Percentiles rank a stretch among this genome's conserved stretches.
These are phyloP conservation scores for Chrysotoxum bicinctum DNA, from an alignment of 2,888 invertebrate species.

Conservation along the genomic window DNA sequence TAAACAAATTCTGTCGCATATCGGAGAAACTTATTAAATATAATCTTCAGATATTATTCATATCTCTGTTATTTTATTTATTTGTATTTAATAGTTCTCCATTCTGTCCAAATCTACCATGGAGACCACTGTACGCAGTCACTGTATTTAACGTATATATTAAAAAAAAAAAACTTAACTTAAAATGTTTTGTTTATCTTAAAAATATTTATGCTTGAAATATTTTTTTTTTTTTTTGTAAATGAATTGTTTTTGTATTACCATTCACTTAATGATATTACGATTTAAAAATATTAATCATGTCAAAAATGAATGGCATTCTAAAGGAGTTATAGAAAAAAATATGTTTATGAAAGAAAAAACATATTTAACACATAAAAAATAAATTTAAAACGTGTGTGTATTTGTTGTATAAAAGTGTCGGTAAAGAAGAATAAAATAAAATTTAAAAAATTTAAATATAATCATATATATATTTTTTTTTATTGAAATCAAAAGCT, in stretches of 20 bases:
- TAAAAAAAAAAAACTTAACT: conserved; percentile 38
- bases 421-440: conserved; percentile 33
- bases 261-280: conserved; percentile 66
- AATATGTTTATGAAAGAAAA: conserved; percentile 23
- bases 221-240: conserved; percentile 13
- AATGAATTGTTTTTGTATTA: conserved; percentile 42
- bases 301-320: conserved; percentile 73
- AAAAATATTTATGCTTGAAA: conserved; percentile 17
- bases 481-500: conserved; percentile 38
- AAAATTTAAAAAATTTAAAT: conserved; percentile 5
- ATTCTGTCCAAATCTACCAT: conserved; percentile 81
- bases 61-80: conserved; percentile 55
- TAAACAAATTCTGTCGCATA: conserved; percentile 32
- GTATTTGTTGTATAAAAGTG: conserved; percentile 51
- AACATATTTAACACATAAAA: conserved; percentile 37
- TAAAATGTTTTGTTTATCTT: conserved; percentile 13
- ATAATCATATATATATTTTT: background rate
- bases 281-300: conserved; percentile 43
- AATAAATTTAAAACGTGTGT: conserved; percentile 30
- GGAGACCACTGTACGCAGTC: conserved; percentile 82
- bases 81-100: conserved; percentile 74
- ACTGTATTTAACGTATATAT: conserved; percentile 75
- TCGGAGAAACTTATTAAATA: conserved; percentile 75
- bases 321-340: conserved; percentile 44
- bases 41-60: conserved; percentile 7